Base-by-base conservation (phyloP, 2,888 invertebrate genomes). In the Pseudococcus jackbeardsleyi region DNA sequence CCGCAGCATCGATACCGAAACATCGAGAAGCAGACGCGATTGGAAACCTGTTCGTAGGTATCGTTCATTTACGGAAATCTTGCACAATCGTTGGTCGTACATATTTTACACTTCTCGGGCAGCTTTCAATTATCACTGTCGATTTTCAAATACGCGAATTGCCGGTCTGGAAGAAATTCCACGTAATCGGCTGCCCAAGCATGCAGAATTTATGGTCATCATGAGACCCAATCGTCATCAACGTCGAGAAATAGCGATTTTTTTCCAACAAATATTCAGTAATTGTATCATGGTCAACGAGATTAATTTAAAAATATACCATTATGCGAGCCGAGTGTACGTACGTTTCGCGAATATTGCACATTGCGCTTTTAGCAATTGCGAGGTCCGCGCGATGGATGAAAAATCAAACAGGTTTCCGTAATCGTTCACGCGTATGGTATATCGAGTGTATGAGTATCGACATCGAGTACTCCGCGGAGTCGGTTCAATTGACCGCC, bases 241-340 rank as follows among this genome's bases (percentile, higher is more conserved):
- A 15, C 85, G 15, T n/a, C 85, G 54, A 42, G 64, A 64, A 85
- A 59, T 54, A 9, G 33, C 42, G 59, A 59, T 42, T 85, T 50
- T 85, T 50, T 50, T 50, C 8, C 19, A 54, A 39, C 85, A 39
- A 54, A 39, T 59, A 42, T 85, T 85, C 85, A 33, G 85, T 85
- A 85, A 85, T 64, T 59, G 85, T 85, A 85, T 85, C 85, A 85
- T 85, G 85, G 64, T 64, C 85, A 85, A 85, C 85, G 39, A 85
- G 85, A 85, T 85, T 39, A 59, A 64, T 64, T 85, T 59, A 26
- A 64, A 64, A 85, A 64, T 26, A 54, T 64, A 64, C 3, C 64
- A 39, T 64, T 54, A 54, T 85, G 17, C 64, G 17, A 22, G 42
- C 64, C 12, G 26, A 8, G 22, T 4, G 82, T 84, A 84, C 50